phyloP scores from a whole-genome alignment of 2,888 invertebrate species.

The Sphaerophoria taeniata region DNA sequence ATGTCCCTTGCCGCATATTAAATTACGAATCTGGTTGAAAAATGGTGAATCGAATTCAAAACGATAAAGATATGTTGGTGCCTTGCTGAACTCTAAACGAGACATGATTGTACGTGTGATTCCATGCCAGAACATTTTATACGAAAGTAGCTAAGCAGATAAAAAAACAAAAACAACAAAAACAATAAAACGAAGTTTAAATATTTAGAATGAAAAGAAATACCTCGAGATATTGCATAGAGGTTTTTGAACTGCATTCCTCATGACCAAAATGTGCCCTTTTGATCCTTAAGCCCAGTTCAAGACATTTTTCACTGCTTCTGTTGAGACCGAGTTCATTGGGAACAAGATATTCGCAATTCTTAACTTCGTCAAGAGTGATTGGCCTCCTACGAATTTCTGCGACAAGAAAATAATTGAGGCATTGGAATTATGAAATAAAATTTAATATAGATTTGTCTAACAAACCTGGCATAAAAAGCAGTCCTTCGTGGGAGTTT shows the following conservation, averaged over 20 bases:
- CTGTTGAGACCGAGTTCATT: constrained; percentile 76
- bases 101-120: constrained; percentile 78
- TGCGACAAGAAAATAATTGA: constrained; percentile 1
- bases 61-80: constrained; percentile 80
- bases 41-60: constrained; percentile 81
- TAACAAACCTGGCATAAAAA: constrained; percentile 48
- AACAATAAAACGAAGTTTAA: background rate
- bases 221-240: constrained; percentile 76
- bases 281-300: constrained; percentile 70
- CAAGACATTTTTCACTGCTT: constrained; percentile 55
- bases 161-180: background rate
- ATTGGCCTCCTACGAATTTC: constrained; percentile 79
- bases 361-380: constrained; percentile 75
- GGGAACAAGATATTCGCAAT: constrained; percentile 78
- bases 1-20: constrained; percentile 77
- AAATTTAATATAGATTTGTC: background rate
- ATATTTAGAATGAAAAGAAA: background rate
- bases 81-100: constrained; percentile 76
- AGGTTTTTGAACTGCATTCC: constrained; percentile 77
- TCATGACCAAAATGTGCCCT: constrained; percentile 77
- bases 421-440: no score
- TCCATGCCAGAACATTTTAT: constrained; percentile 81
- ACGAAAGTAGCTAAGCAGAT: constrained; percentile 78
- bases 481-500: constrained; percentile 80
- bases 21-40: constrained; percentile 79